A percentile compares a stretch with the other conserved stretches of the same genome.
Evolutionary conservation across 2,797 vertebrate genomes (phyloP).

Genomic region (Nannoperca obscura): DNA sequence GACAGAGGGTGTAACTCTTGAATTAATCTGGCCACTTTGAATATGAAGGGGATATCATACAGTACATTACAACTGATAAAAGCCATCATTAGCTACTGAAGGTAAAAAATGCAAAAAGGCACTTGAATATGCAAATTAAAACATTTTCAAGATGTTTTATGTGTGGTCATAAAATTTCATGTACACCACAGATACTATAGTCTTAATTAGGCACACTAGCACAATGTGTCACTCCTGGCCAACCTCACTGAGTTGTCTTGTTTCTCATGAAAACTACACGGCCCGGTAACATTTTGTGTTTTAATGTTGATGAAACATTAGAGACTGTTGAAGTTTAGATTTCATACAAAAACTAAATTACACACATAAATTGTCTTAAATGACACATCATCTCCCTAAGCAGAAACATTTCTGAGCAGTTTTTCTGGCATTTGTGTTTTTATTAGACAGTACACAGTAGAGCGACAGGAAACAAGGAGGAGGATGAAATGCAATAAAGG

Average conservation of each 20-base stretch:
- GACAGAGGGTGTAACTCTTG: slow-evolving; percentile 4
- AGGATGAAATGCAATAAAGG: background rate
- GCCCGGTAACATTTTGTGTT: background rate
- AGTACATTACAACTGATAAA: slow-evolving; percentile 6
- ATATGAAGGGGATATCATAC: background rate
- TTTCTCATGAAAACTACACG: slow-evolving; percentile 50
- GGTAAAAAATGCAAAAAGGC: slow-evolving; percentile 10
- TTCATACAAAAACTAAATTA: background rate
- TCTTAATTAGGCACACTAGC: slow-evolving; percentile 55
- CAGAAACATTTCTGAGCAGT: background rate
- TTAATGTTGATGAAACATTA: slow-evolving; percentile 10
- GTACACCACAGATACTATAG: slow-evolving; percentile 35
- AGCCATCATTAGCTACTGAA: slow-evolving; percentile 1
- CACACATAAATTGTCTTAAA: background rate
- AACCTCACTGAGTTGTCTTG: slow-evolving; percentile 16
- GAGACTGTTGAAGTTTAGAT: background rate
- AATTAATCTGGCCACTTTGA: slow-evolving; percentile 9
- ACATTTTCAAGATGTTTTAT: slow-evolving; percentile 21
- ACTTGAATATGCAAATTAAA: slow-evolving; percentile 42
- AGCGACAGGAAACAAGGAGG: background rate
- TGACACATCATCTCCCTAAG: background rate
- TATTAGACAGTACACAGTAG: background rate
- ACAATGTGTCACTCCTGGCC: slow-evolving; percentile 43
- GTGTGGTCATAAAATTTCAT: slow-evolving; percentile 25
- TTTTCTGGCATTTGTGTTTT: background rate